phyloP scores from a whole-genome alignment of 2,113 vertebrate genomes.

The Neopipo cinnamomea region DNA sequence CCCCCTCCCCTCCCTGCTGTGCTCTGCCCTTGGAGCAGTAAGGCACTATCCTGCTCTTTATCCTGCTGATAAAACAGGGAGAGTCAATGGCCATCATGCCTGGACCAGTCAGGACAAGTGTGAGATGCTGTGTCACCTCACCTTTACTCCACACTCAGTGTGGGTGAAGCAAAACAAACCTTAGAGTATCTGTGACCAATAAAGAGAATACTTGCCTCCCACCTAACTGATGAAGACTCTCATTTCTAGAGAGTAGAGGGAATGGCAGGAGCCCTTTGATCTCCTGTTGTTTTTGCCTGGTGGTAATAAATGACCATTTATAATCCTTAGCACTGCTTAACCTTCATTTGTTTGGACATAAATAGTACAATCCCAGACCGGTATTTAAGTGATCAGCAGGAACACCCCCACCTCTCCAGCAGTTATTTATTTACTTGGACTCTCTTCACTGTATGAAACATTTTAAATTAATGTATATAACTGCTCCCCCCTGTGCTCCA shows the following conservation, averaged over 20 bases:
- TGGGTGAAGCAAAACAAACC: neutral
- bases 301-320: neutral
- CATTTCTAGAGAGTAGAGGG: neutral
- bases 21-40: neutral
- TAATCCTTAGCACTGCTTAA: neutral
- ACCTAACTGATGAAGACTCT: neutral
- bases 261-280: neutral
- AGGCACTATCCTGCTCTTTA: neutral
- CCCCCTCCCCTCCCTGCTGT: neutral
- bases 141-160: neutral
- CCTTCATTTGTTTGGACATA: slow-evolving; percentile 1
- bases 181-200: neutral
- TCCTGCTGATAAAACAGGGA: neutral
- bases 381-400: slow-evolving; percentile 30
- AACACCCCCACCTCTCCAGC: neutral
- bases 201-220: neutral
- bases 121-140: accelerated
- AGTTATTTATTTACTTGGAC: slow-evolving; percentile 34
- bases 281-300: neutral
- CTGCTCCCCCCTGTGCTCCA: slow-evolving; percentile 29
- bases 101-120: neutral
- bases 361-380: neutral
- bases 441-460: neutral
- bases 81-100: accelerated
- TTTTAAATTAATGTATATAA: neutral